Evolutionary conservation across 2,888 invertebrate species (phyloP).

Genomic region (Drosophila nr. perissopoda): DNA sequence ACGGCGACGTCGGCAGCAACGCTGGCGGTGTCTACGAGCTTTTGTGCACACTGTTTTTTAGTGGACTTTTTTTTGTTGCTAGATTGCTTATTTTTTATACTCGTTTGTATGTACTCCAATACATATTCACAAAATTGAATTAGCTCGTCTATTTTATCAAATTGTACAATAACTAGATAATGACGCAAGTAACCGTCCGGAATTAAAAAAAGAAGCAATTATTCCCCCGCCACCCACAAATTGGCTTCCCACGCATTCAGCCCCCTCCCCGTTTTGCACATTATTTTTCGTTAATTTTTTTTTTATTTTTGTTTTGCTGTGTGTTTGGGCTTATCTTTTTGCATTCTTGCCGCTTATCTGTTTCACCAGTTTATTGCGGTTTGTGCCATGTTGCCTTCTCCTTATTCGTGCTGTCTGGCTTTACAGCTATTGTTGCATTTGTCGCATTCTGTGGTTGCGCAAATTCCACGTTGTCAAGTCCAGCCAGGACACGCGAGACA

Average conservation of each 20-base stretch:
- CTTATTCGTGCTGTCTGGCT: constrained; percentile 39
- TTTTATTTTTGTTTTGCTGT: background rate
- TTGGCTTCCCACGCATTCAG: constrained; percentile 21
- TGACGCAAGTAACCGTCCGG: constrained; percentile 5
- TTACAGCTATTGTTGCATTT: constrained; percentile 77
- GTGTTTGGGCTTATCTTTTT: constrained; percentile 27
- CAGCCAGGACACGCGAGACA: constrained; percentile 55
- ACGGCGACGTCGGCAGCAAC: constrained; percentile 21
- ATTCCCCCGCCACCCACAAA: background rate
- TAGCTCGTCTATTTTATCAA: constrained; percentile 35
- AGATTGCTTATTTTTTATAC: constrained; percentile 18
- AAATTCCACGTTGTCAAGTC: constrained; percentile 41
- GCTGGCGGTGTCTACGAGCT: constrained; percentile 36
- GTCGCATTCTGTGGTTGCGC: constrained; percentile 69
- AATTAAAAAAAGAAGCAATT: constrained; percentile 1
- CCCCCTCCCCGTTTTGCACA: constrained; percentile 10
- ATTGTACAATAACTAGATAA: constrained; percentile 37
- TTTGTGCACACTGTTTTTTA: constrained; percentile 50
- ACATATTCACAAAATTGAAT: constrained; percentile 35
- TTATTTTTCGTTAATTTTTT: background rate
- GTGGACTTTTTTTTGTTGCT: constrained; percentile 46
- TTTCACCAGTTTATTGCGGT: constrained; percentile 41
- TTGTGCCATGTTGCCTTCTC: constrained; percentile 36
- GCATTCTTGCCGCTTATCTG: constrained; percentile 56
- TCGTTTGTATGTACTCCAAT: constrained; percentile 1